Evolutionary conservation across 2,113 vertebrate genomes (phyloP), one percentile per base, ranked within the genome.

Genomic region (Atlantisia rogersi): DNA sequence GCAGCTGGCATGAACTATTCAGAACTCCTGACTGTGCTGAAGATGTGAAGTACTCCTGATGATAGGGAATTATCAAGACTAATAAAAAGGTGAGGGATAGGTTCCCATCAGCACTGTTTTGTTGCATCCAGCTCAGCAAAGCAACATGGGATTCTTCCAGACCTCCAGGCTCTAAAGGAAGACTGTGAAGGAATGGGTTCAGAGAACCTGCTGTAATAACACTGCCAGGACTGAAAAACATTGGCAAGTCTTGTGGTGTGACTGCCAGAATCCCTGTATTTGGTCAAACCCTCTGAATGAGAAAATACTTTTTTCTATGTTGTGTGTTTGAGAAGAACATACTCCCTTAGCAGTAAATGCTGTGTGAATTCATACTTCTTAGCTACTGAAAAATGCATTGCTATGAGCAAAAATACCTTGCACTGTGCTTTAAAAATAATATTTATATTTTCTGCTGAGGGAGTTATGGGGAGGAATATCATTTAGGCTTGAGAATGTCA

Each of bases 1-100:
- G 50, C 5, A 37, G 6, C 2, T 46, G 56, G 5, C 11, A 24
- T 5, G 25, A 55, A 8, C 55, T 62, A 0, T 53, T 16, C 32
- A 22, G 75, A 90, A 3, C 76, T 75, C 22, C 10, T 68, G 31
- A 17, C n/a, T 65, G 0, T 65, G 44, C 5, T 44, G 55, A 69
- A 35, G 48, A 14, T n/a, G 40, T n/a, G 46, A 68, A 84, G 20
- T 74, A 39, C 9, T 91, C 13, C 44, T 1, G 2, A 14, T 35
- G 40, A 24, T 62, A 28, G 1, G 24, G 18, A 39, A 24, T 39
- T 50, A 20, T 18, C 35, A 48, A n/a, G 69, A 32, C 22, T 10
- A 48, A 28, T 12, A 65, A 81, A 73, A 91, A 76, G 2, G 3
- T 19, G 35, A 76, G 19, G 37, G 89, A 64, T 12, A 40, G 37